phyloP scores from a whole-genome alignment of 1,140 invertebrate species.

The Drosophila sechellia region DNA sequence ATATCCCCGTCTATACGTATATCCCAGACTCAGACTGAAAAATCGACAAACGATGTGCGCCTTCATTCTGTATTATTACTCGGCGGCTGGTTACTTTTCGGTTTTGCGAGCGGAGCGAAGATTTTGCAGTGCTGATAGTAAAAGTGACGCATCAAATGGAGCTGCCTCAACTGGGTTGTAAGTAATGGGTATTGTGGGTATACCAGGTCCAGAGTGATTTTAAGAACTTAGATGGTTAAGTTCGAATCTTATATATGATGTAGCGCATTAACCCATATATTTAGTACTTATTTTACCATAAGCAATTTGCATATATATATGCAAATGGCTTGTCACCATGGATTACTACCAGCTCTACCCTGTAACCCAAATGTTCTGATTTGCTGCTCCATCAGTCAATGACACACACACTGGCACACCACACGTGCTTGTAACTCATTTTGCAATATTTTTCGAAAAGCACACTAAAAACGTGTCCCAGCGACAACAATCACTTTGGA shows the following conservation, averaged over 20 bases:
- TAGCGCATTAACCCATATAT: no score
- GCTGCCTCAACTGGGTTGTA: slow-evolving; percentile 19
- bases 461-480: slow-evolving; percentile 25
- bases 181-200: not conserved
- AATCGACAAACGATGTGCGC: slow-evolving; percentile 66
- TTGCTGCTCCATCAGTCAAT: slow-evolving; percentile 50
- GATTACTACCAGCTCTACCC: slow-evolving; percentile 9
- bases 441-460: slow-evolving; percentile 59
- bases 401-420: slow-evolving; percentile 34
- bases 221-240: no score
- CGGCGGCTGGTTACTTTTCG: slow-evolving; percentile 10
- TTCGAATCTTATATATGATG: no score
- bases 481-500: slow-evolving; percentile 71
- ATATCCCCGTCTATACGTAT: not conserved
- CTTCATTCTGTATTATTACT: slow-evolving; percentile 48
- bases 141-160: slow-evolving; percentile 77
- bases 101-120: slow-evolving; percentile 15
- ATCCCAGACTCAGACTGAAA: slow-evolving; percentile 32
- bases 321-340: not conserved
- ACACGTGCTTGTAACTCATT: slow-evolving; percentile 62
- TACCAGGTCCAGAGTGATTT: not conserved
- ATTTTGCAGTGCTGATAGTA: slow-evolving; percentile 69
- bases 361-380: slow-evolving; percentile 23
- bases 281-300: no score
- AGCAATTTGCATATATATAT: no score